Conservation (phyloP, 2,888 invertebrate genomes). For the Dynastes grantii region DNA sequence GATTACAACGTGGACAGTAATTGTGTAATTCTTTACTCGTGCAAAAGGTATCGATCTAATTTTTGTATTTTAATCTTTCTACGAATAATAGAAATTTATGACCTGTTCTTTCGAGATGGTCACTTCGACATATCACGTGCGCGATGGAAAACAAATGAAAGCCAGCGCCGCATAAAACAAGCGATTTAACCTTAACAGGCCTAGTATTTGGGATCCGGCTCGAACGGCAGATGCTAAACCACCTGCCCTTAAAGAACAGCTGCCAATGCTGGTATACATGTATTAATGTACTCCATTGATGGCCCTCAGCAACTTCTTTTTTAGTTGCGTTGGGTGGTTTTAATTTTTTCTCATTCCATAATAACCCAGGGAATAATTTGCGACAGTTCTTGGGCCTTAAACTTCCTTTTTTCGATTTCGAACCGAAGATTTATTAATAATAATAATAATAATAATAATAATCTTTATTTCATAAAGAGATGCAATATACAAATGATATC, state of each 20-base stretch:
- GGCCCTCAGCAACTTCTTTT: conserved; percentile 59
- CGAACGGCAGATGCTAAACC: conserved; percentile 62
- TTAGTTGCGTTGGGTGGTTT: conserved; percentile 35
- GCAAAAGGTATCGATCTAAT: conserved; percentile 27
- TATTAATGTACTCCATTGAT: conserved; percentile 18
- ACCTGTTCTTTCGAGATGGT: conserved; percentile 31
- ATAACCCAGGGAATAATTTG: too few species aligned
- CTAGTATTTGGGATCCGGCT: conserved; percentile 47
- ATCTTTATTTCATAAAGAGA: too few species aligned
- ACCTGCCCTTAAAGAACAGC: conserved; percentile 64
- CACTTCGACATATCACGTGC: conserved; percentile 34
- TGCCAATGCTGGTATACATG: conserved; percentile 57
- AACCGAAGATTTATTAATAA: too few species aligned
- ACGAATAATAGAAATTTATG: conserved; percentile 24
- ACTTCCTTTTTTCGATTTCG: too few species aligned
- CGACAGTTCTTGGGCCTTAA: too few species aligned
- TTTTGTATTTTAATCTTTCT: conserved; percentile 9
- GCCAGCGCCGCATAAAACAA: conserved; percentile 33
- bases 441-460: too few species aligned
- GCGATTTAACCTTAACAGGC: conserved; percentile 45
- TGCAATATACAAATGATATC: too few species aligned
- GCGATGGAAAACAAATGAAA: conserved; percentile 47
- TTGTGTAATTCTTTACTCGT: conserved; percentile 8
- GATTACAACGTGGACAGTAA: neutral
- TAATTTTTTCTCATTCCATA: neutral